Conservation (phyloP, 2,113 vertebrate genomes). For the Hystrix brachyura region DNA sequence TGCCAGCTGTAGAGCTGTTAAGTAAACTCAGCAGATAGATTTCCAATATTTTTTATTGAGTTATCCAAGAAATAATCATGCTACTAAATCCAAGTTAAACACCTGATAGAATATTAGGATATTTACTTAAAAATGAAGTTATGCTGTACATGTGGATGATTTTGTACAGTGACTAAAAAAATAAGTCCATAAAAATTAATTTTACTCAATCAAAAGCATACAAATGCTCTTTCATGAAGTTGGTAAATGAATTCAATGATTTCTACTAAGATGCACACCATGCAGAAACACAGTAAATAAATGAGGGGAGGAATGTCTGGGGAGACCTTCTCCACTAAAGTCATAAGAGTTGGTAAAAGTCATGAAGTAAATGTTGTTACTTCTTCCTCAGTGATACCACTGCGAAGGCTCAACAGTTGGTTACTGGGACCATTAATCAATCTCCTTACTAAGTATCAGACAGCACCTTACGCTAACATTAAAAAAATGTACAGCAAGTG, state of each 20-base stretch:
- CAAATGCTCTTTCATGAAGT: not conserved
- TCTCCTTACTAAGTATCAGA: not conserved
- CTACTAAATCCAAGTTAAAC: constrained; percentile 65
- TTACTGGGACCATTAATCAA: not conserved
- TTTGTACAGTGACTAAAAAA: constrained; percentile 65
- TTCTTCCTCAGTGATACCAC: not conserved
- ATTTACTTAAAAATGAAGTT: constrained; percentile 71
- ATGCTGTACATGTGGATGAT: constrained; percentile 32
- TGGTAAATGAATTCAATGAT: not conserved
- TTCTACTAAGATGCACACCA: not conserved
- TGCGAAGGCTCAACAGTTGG: not conserved
- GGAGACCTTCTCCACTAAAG: not conserved
- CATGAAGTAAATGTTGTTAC: not conserved
- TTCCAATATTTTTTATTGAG: constrained; percentile 49
- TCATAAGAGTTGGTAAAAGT: not conserved
- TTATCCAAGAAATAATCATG: constrained; percentile 59
- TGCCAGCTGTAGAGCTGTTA: constrained; percentile 29
- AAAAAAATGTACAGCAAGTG: not conserved
- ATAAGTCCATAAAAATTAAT: constrained; percentile 65
- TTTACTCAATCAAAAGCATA: constrained; percentile 26
- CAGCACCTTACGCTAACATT: not conserved
- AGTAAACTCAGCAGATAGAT: constrained; percentile 69
- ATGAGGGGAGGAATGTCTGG: not conserved
- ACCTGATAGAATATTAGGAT: constrained; percentile 58
- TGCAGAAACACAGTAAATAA: not conserved